Base-by-base conservation (phyloP, 2,797 vertebrate species). In the Darevskia nairensis region DNA sequence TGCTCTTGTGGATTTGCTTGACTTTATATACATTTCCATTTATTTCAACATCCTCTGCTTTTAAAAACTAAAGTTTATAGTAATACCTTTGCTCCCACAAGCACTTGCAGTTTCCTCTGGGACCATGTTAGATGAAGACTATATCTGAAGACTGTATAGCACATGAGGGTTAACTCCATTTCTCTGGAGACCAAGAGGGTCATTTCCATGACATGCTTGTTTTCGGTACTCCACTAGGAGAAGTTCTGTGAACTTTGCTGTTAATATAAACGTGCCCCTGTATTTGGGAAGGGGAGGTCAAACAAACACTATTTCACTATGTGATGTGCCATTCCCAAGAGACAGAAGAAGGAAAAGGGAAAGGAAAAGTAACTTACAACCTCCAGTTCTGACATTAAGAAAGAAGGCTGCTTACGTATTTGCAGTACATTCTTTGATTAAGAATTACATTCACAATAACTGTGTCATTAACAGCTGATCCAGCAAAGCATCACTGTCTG, bases 41-140 rank as follows among this genome's bases (percentile, higher is more conserved):
- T 92, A 88, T 84, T 91, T 91, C 90, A 84, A 50, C 91, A 85
- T 55, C 72, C 66, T 69, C 84, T 88, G 85, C 41, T 80, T 92
- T 90, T 92, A 91, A 94, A 93, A 92, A 88, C 90, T 89, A 89
- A 84, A 89, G 59, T 91, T 91, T 91, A 89, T 92, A 89, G 88
- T 93, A 95, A 94, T 90, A 75, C 21, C 74, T 94, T 93, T 88
- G 75, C 87, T 93, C 91, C 93, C 87, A 92, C 39, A 10, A 90
- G 80, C 74, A 85, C 66, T 86, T 5, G 86, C 1, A 89, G 25
- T 74, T 93, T 91, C 87, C 90, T 92, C 85, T 0, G 17, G 92
- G 94, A 91, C 87, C 82, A 87, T 3, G n/a, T 86, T 82, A 88
- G 87, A 88, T 86, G 85, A 79, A 74, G 29, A 29, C 27, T 55